Evolutionary conservation across 2,888 invertebrate species (phyloP).

Genomic region (Pristionchus exspectatus): DNA sequence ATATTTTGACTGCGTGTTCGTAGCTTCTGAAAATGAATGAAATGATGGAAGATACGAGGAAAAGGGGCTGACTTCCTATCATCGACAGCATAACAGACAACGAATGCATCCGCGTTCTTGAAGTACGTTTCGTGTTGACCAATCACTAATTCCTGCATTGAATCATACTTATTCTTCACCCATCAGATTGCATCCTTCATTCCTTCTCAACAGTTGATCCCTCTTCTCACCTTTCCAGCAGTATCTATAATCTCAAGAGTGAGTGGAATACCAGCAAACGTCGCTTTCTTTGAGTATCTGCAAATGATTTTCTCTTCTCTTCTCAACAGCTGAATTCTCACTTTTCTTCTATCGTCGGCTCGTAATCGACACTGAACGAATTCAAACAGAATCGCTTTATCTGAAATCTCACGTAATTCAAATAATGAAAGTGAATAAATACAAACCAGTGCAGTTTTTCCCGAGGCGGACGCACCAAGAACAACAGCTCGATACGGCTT

Average conservation of each 20-base stretch:
- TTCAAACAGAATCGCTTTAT: constrained; percentile 12
- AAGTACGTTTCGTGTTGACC: constrained; percentile 28
- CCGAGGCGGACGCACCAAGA: constrained; percentile 31
- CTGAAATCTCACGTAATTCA: not conserved
- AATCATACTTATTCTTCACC: not conserved
- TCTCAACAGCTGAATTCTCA: constrained; percentile 5
- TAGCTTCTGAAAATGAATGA: constrained; percentile 30
- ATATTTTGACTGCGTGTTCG: constrained; percentile 53
- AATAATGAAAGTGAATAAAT: not conserved
- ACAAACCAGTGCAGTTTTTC: constrained; percentile 36
- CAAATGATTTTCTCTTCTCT: not conserved
- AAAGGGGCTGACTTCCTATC: constrained; percentile 8
- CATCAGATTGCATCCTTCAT: not conserved
- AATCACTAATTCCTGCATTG: constrained; percentile 43
- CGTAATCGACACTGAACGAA: constrained; percentile 28
- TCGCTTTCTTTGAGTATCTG: constrained; percentile 54
- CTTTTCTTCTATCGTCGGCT: constrained; percentile 55
- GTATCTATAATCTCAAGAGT: constrained; percentile 53
- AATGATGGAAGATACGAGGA: not conserved
- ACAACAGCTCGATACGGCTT: constrained; percentile 47
- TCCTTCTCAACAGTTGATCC: not conserved
- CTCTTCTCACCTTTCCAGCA: constrained; percentile 43
- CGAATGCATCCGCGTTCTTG: constrained; percentile 49
- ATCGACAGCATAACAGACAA: constrained; percentile 54
- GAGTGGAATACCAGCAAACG: constrained; percentile 46